These are phyloP conservation scores for Proteles cristata DNA, from an alignment of 2,113 vertebrate species.

Conservation along the genomic window DNA sequence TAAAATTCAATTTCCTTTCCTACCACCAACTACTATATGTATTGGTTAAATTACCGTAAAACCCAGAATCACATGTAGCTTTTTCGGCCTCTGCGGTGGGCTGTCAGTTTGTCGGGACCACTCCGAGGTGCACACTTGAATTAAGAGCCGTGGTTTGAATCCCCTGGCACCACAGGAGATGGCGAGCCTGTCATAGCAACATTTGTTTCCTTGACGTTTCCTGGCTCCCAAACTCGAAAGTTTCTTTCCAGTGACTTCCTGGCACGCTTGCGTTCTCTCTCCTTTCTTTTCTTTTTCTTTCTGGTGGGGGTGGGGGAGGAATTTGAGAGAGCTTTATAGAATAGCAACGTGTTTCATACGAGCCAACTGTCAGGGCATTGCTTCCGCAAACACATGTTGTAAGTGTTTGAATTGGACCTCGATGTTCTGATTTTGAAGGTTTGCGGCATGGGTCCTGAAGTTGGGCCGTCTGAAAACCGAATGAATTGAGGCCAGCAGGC, in stretches of 20 bases:
- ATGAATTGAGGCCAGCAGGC: too few relatives aligned
- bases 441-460: background rate
- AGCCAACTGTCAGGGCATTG: background rate
- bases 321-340: conserved; percentile 15
- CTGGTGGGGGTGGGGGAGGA: background rate
- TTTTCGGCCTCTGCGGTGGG: background rate
- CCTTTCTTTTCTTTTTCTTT: background rate
- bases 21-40: background rate
- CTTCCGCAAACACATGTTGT: background rate
- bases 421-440: background rate
- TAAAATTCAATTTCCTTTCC: background rate
- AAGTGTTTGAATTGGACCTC: background rate
- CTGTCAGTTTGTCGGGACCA: background rate
- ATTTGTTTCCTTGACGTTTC: conserved; percentile 59
- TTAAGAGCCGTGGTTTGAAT: conserved; percentile 24
- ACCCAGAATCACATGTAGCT: background rate
- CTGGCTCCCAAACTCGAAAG: conserved; percentile 51
- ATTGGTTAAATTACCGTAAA: background rate
- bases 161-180: background rate
- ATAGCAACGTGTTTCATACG: background rate
- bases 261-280: conserved; percentile 15
- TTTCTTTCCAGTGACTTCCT: conserved; percentile 60
- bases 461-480: background rate
- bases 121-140: background rate
- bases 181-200: background rate